A percentile compares a stretch with the other conserved stretches of the same genome.
Evolutionary conservation across 2,113 vertebrate species (phyloP).

Genomic region (Grallaria varia): DNA sequence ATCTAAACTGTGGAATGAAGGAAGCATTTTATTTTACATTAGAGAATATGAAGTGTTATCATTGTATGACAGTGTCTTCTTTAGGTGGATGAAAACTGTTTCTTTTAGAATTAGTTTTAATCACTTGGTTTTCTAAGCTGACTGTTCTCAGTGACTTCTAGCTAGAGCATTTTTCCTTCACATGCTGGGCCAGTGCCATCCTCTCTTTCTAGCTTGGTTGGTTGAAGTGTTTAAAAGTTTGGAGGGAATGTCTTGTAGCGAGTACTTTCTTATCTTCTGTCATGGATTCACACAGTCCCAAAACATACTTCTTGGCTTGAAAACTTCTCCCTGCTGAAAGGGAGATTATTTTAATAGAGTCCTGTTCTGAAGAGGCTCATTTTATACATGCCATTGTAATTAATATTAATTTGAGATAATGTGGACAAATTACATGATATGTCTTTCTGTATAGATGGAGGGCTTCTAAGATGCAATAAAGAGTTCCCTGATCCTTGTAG

Average conservation of each 20-base stretch:
- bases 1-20: slow-evolving; percentile 4
- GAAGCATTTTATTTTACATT: slow-evolving; percentile 47
- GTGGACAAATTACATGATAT: neutral
- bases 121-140: neutral
- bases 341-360: neutral
- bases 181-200: neutral
- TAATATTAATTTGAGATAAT: neutral
- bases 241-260: neutral
- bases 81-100: neutral
- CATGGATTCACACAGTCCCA: neutral
- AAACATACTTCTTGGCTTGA: neutral
- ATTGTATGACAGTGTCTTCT: slow-evolving; percentile 1
- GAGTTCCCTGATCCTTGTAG: neutral
- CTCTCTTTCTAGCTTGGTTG: neutral
- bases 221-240: neutral
- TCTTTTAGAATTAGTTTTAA: slow-evolving; percentile 48
- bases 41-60: neutral
- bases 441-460: neutral
- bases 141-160: neutral
- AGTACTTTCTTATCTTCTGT: neutral
- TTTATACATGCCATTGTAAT: neutral
- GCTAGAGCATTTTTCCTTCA: neutral
- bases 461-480: slow-evolving; percentile 9
- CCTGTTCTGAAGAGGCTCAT: neutral
- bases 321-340: neutral